Base-by-base conservation (phyloP, 2,888 invertebrate genomes). In the Linyphia triangularis region DNA sequence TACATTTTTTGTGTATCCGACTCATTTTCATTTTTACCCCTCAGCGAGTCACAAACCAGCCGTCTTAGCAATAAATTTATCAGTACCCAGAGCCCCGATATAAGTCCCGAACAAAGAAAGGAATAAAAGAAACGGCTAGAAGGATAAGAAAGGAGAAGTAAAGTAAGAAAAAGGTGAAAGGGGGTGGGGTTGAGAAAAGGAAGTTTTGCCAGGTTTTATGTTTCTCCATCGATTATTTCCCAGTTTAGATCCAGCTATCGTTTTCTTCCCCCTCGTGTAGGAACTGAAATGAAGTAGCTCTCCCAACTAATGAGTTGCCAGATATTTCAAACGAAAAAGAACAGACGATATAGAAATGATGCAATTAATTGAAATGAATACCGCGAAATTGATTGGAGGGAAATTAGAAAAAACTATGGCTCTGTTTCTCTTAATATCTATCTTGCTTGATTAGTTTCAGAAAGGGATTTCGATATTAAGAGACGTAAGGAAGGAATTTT, bases 201-300 rank as follows among this genome's bases (percentile, higher is more conserved):
- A 84, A 57, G 24, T 43, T 84, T 78, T 57, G 28, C 67, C 24
- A 40, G 69, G 65, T 86, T 86, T 81, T 81, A 86, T 73, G 65
- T 86, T 79, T 57, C 73, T 51, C 24, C 73, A 86, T 81, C 65
- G 86, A 86, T 81, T 85, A 26, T 30, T 69, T 22, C 40, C 75
- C 37, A 57, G 65, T 69, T 86, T 86, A 67, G 73, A 65, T 73
- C 81, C 81, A 73, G 86, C 72, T 81, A 86, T 81, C 79, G 63
- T 79, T 85, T 77, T 79, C 78, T 26, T 51, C 73, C 59, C 19
- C 30, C 19, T 22, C 30, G 33, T 43, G 72, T 72, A 63, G 72
- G 85, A 85, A 85, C 78, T 85, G 85, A 85, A 85, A 78, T 85
- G 85, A 85, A 85, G 85, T 85, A 78, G 78, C 30, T 78, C 70